Conservation (phyloP, 2,797 vertebrate species). For the Molossus molossus region DNA sequence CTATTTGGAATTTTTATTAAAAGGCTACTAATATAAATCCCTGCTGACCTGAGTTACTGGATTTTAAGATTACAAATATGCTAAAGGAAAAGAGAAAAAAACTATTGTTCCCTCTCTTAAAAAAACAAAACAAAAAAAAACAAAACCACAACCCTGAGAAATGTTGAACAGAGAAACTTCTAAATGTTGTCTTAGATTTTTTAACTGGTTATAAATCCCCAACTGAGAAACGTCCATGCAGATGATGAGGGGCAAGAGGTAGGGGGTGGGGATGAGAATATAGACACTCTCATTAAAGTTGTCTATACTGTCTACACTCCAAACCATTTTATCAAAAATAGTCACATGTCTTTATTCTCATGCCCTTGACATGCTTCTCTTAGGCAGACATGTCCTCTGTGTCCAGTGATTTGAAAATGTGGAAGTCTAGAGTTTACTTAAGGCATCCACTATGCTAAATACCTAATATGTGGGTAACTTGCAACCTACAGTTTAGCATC, state of each 20-base stretch:
- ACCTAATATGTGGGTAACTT: background rate
- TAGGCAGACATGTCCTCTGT: background rate
- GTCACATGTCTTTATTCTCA: background rate
- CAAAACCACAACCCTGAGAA: background rate
- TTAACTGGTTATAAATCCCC: background rate
- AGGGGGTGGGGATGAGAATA: background rate
- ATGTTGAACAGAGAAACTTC: background rate
- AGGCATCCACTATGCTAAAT: background rate
- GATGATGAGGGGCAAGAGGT: background rate
- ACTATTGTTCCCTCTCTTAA: background rate
- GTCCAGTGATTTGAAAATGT: background rate
- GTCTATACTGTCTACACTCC: background rate
- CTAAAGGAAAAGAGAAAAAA: slow-evolving; percentile 16
- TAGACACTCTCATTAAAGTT: background rate
- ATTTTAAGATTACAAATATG: slow-evolving; percentile 41
- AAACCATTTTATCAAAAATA: background rate
- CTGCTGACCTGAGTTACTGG: background rate
- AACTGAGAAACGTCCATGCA: background rate
- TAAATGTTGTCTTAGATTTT: background rate
- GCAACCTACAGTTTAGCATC: background rate
- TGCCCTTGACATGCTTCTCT: background rate
- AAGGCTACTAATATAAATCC: background rate
- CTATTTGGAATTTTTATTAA: slow-evolving; percentile 14
- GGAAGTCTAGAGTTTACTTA: background rate
- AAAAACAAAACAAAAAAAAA: too few species aligned